Base-by-base conservation (phyloP, 2,113 vertebrate species). In the Hyperopisus bebe region DNA sequence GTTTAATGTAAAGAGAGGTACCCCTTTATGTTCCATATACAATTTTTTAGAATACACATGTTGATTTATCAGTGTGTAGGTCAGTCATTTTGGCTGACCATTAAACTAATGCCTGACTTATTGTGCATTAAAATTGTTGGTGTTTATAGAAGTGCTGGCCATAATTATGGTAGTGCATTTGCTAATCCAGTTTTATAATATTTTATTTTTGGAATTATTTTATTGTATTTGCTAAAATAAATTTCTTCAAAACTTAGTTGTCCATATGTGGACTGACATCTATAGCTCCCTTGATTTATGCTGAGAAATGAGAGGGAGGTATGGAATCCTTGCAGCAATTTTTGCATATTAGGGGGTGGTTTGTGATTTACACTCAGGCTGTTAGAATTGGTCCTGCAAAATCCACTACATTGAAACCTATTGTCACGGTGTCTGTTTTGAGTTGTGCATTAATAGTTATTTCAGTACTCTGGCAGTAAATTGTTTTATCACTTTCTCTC, bases 371-470 rank as follows among this genome's bases (percentile, higher is more conserved):
- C 3, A 88, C 82, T 90, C 83, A 77, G 74, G 77, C 90, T 66
- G 77, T 89, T 92, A 83, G 91, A 58, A 35, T 31, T 66, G 77
- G 83, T 90, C 66, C 90, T 90, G 84, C 48, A 27, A 48, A 46
- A 90, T 90, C 82, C 82, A 84, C 82, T 84, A 46, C 82, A 84
- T 84, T 46, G 39, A 24, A 84, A 47, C 82, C n/a, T 66, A 90
- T 92, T 89, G 90, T 91, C 85, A 90, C 91, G 90, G 90, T 93
- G 92, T 93, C 90, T 82, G 92, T 84, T 93, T 93, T 89, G 90
- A 93, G 91, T 92, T 93, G 92, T 91, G 89, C 91, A 91, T 94
- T 90, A 94, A 93, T 58, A 92, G 89, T 90, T 92, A 91, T 91
- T 94, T 93, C 90, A 92, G 90, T 94, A 90, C 93, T 90, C 91